Base-by-base conservation (phyloP, 92 coral and sea anemone species). In the Pocillopora grandis region DNA sequence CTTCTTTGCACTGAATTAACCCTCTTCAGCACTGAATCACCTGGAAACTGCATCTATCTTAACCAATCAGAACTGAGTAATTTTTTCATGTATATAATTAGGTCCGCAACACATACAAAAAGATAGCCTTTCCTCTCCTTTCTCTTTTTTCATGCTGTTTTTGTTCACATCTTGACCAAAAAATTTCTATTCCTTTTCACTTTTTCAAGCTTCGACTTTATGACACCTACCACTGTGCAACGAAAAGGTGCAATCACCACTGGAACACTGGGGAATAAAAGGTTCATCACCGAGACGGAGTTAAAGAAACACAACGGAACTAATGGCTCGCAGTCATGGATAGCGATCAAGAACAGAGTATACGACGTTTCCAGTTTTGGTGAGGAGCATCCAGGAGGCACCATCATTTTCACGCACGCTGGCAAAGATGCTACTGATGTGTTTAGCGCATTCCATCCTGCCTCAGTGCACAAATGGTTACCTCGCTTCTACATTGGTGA, bases 381-480 rank as follows among this genome's bases (percentile, higher is more conserved):
- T 52, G 71, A 83, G 23, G 87, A 85, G 74, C 98, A 95, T 63
- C 98, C 98, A 2, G 98, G 98, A 76, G 98, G 98, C 19, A 79
- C 84, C 17, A 71, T 95, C 79, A 87, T 95, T 59, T 91, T 92
- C 62, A 93, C 90, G 62, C 88, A 92, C 88, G 95, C 97, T 17
- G 98, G 98, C 76, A 95, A 88, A 70, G 97, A 93, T 62, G 93
- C 95, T 37, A 85, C 94, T 21, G 93, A 92, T 69, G 93, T 95
- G 80, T 95, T 95, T 93, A 91, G 90, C 68, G 98, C 98, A 58
- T 93, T 95, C 87, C 98, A 95, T 76, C 94, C 98, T 36, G 91
- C 89, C n/a, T 89, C 95, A 90, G 84, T 93, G 37, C 83, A 93
- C 79, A 92, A 90, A 76, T 89, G 88, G 80, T 90, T 95, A 23